phyloP scores from a whole-genome alignment of 35 echinoderm and acorn worm species.

The Ptychodera flava region DNA sequence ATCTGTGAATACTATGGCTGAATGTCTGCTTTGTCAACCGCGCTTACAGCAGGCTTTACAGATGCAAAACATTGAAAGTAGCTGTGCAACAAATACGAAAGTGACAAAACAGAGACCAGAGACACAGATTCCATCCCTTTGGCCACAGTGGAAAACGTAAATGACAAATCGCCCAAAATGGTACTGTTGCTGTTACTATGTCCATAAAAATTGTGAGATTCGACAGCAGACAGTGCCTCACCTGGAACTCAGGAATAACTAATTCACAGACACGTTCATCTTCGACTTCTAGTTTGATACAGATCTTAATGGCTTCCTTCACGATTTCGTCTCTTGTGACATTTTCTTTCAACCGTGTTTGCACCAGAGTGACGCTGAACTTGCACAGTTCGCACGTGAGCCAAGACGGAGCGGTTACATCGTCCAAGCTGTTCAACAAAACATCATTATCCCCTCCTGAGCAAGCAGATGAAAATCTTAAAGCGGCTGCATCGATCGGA shows the following conservation, averaged over 20 bases:
- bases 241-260: constrained; percentile 50
- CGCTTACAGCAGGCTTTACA: no score
- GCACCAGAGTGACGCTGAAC: background rate
- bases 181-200: background rate
- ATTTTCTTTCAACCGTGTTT: background rate
- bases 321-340: constrained; percentile 41
- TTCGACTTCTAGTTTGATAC: constrained; percentile 45
- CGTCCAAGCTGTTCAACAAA: no score
- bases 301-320: constrained; percentile 28
- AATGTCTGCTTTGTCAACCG: no score
- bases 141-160: no score
- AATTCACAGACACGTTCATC: constrained; percentile 47
- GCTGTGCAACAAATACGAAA: background rate
- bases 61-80: no score
- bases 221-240: no score
- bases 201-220: background rate
- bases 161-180: background rate
- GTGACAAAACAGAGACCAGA: no score
- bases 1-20: no score
- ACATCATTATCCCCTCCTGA: no score
- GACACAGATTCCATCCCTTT: no score
- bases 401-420: background rate
- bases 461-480: no score
- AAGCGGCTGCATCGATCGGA: no score
- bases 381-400: background rate